A percentile compares a stretch with the other conserved stretches of the same genome.
These are phyloP conservation scores for Dasyprocta punctata DNA, from an alignment of 2,113 vertebrate genomes.

Conservation along the genomic window DNA sequence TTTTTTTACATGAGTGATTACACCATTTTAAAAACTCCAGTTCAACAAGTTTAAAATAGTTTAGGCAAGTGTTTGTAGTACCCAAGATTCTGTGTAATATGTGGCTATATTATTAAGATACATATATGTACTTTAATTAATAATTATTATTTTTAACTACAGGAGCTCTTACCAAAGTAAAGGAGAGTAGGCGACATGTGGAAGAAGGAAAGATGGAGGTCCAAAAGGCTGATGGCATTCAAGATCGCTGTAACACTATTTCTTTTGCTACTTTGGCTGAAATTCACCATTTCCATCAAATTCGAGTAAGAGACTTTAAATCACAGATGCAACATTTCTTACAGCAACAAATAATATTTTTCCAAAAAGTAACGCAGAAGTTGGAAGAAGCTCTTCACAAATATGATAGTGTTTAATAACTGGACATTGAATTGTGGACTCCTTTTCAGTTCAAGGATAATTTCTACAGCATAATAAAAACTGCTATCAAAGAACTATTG, in stretches of 20 bases:
- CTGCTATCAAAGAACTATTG: conserved; percentile 81
- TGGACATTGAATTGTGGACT: conserved; percentile 64
- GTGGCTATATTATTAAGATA: background rate
- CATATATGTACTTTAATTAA: background rate
- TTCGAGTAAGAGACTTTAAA: conserved; percentile 96
- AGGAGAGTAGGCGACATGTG: conserved; percentile 96
- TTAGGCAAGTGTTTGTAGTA: background rate
- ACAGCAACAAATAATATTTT: conserved; percentile 97
- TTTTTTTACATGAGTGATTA: background rate
- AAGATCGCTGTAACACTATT: conserved; percentile 98
- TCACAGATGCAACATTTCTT: conserved; percentile 98
- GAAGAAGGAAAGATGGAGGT: conserved; percentile 98
- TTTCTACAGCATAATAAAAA: conserved; percentile 60
- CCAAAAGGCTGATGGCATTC: conserved; percentile 94
- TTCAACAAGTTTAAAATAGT: background rate
- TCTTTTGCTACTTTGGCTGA: conserved; percentile 98
- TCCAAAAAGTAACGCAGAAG: conserved; percentile 96
- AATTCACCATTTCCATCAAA: conserved; percentile 98
- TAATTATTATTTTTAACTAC: conserved; percentile 72
- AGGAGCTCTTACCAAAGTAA: conserved; percentile 99
- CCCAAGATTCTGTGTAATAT: background rate
- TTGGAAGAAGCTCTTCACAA: conserved; percentile 97
- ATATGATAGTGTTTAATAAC: conserved; percentile 93
- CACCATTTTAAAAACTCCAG: background rate
- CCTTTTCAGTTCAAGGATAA: conserved; percentile 54